phyloP scores from a whole-genome alignment of 1,140 invertebrate genomes.

The Eumeta japonica region DNA sequence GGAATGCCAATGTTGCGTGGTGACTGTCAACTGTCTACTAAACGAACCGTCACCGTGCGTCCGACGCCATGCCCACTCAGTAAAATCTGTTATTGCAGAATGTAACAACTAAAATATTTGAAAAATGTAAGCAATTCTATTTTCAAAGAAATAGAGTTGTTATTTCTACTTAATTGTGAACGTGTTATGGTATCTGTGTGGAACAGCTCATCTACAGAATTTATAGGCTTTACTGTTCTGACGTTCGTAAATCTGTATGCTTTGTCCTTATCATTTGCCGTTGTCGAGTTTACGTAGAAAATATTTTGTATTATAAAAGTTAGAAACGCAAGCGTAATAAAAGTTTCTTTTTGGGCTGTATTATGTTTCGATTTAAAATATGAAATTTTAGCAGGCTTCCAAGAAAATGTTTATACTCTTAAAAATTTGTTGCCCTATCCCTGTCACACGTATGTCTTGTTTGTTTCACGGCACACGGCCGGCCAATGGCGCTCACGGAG shows the following conservation, averaged over 20 bases:
- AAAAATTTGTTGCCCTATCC: slow-evolving; percentile 23
- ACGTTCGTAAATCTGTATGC: slow-evolving; percentile 16
- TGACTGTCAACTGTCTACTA: slow-evolving; percentile 58
- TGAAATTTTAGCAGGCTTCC: too few relatives aligned
- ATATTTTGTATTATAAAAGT: too few relatives aligned
- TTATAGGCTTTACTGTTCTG: slow-evolving; percentile 30
- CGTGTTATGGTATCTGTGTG: slow-evolving; percentile 5
- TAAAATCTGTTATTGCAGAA: slow-evolving; percentile 10
- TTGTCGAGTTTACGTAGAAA: neutral
- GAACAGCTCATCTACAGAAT: slow-evolving; percentile 24
- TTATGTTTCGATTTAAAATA: too few relatives aligned
- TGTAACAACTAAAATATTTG: slow-evolving; percentile 9
- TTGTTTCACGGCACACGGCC: slow-evolving; percentile 48
- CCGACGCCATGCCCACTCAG: slow-evolving; percentile 54
- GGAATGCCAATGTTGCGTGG: slow-evolving; percentile 54
- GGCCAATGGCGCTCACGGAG: slow-evolving; percentile 51
- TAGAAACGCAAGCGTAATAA: too few relatives aligned
- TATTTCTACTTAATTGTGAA: neutral
- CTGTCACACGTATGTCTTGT: slow-evolving; percentile 45
- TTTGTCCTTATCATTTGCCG: slow-evolving; percentile 13
- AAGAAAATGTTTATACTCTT: neutral
- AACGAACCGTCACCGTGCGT: slow-evolving; percentile 52
- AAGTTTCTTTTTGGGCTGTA: too few relatives aligned
- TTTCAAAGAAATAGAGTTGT: neutral
- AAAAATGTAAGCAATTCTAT: slow-evolving; percentile 6